Conservation (phyloP, 1,140 invertebrate genomes). For the Drosophila mojavensis region DNA sequence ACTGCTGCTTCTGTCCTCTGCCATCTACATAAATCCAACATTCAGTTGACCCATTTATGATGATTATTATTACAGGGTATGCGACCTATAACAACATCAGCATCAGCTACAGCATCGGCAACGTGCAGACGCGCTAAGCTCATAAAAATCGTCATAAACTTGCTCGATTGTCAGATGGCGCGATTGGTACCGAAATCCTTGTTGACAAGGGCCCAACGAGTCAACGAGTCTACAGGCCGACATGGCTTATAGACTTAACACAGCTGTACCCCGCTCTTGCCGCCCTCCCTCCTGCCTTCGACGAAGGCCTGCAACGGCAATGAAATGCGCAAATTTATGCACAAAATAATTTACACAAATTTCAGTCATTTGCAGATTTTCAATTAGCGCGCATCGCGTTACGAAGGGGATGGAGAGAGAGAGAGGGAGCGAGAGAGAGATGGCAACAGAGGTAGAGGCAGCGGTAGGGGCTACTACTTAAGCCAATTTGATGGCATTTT, state of each 20-base stretch:
- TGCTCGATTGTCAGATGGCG: slow-evolving; percentile 53
- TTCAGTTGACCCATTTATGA: neutral
- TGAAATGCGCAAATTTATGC: slow-evolving; percentile 73
- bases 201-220: slow-evolving; percentile 50
- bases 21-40: too few species aligned
- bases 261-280: too few species aligned
- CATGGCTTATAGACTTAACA: too few species aligned
- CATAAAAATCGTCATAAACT: slow-evolving; percentile 59
- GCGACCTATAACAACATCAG: neutral
- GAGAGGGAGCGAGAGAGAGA: neutral
- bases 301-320: slow-evolving; percentile 26
- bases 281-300: neutral
- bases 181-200: slow-evolving; percentile 44
- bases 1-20: neutral
- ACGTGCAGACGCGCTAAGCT: slow-evolving; percentile 14
- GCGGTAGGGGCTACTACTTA: slow-evolving; percentile 33
- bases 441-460: too few species aligned
- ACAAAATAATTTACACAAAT: slow-evolving; percentile 78
- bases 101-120: slow-evolving; percentile 3
- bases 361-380: slow-evolving; percentile 57
- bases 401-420: neutral
- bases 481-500: slow-evolving; percentile 65
- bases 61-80: slow-evolving; percentile 9
- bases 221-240: neutral
- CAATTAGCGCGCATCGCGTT: slow-evolving; percentile 68